These are phyloP conservation scores for Xyrichtys novacula DNA, from an alignment of 2,797 vertebrate species.

Conservation along the genomic window DNA sequence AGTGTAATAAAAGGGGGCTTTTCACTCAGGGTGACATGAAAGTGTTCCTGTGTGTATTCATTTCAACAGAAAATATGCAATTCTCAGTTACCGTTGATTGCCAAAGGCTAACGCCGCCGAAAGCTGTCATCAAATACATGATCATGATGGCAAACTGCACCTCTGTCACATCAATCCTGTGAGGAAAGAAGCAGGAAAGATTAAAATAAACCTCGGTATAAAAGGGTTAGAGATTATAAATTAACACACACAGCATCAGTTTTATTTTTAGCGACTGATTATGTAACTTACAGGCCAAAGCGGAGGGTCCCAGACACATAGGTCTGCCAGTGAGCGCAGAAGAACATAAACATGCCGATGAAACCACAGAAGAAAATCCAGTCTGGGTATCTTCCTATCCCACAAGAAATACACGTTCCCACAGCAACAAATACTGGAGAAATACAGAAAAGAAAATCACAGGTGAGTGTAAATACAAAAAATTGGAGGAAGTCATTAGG, in stretches of 20 bases:
- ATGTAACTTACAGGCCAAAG: constrained; percentile 92
- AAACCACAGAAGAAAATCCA: constrained; percentile 98
- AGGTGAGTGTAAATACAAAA: background rate
- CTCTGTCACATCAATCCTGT: constrained; percentile 96
- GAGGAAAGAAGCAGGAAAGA: constrained; percentile 3
- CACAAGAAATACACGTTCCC: constrained; percentile 91
- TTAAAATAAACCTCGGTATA: background rate
- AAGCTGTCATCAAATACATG: constrained; percentile 91
- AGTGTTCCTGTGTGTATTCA: constrained; percentile 36
- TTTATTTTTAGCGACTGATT: background rate
- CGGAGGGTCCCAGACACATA: constrained; percentile 96
- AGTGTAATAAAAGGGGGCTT: constrained; percentile 24
- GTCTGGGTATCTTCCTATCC: constrained; percentile 89
- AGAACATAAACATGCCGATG: constrained; percentile 97
- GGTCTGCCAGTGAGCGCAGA: constrained; percentile 99
- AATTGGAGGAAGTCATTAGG: background rate
- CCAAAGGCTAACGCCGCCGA: constrained; percentile 91
- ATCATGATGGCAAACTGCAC: constrained; percentile 91
- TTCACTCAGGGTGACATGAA: constrained; percentile 56
- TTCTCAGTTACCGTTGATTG: constrained; percentile 86
- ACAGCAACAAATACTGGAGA: constrained; percentile 93
- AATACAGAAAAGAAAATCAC: background rate
- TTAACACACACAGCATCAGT: background rate
- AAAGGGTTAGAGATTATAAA: background rate
- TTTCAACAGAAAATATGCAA: background rate